Conservation (phyloP, 2,797 vertebrate species). For the Myripristis murdjan region DNA sequence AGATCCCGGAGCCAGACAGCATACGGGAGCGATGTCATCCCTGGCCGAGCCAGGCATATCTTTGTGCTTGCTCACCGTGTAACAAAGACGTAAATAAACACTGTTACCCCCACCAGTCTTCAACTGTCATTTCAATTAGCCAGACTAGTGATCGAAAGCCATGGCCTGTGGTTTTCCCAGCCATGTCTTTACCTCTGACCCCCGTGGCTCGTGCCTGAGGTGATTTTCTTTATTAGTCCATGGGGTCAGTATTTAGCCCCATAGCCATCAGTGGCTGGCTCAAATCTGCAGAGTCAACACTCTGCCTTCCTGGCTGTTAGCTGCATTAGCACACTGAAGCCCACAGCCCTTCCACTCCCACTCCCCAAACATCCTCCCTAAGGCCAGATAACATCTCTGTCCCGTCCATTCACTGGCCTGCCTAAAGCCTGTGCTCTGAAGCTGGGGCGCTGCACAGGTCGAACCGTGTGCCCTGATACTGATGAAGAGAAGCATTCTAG, state of each 20-base stretch:
- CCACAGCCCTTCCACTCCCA: conserved; percentile 77
- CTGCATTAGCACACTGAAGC: conserved; percentile 87
- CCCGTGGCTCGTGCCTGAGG: conserved; percentile 82
- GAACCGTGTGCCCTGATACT: conserved; percentile 7
- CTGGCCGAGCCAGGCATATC: conserved; percentile 85
- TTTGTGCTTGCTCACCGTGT: conserved; percentile 90
- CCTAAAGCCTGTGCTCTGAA: conserved; percentile 55
- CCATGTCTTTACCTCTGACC: conserved; percentile 84
- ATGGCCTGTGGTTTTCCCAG: conserved; percentile 75
- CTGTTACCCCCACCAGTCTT: conserved; percentile 82
- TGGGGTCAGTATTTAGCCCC: conserved; percentile 82
- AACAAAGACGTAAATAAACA: conserved; percentile 95
- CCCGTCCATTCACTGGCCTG: conserved; percentile 71
- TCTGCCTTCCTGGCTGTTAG: conserved; percentile 91
- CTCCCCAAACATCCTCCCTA: conserved; percentile 83
- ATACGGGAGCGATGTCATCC: conserved; percentile 87
- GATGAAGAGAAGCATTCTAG: conserved; percentile 62
- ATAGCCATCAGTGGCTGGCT: conserved; percentile 76
- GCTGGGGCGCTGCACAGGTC: conserved; percentile 20
- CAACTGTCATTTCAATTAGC: conserved; percentile 93
- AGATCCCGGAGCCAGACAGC: conserved; percentile 89
- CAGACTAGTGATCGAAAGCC: conserved; percentile 76
- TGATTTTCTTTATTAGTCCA: conserved; percentile 83
- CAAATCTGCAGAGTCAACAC: conserved; percentile 89
- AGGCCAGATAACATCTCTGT: conserved; percentile 83